These are phyloP conservation scores for Cathartes aura DNA, from an alignment of 2,113 vertebrate genomes.

Conservation along the genomic window DNA sequence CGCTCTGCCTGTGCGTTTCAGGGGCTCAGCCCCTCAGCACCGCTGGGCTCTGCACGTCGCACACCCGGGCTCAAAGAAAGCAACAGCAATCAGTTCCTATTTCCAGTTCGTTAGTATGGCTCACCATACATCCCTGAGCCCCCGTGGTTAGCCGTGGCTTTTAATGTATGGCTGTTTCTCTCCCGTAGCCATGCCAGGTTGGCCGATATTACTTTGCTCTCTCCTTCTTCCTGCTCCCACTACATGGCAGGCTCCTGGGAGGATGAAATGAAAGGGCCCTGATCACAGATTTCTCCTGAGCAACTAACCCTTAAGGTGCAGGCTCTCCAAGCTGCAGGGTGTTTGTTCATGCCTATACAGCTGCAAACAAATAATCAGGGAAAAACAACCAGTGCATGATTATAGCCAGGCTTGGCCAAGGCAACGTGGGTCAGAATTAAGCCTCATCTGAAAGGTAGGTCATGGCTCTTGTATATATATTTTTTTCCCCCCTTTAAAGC, in stretches of 20 bases:
- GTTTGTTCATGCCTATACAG: background rate
- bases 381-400: background rate
- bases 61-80: background rate
- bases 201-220: background rate
- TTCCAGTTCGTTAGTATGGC: background rate
- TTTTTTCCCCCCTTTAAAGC: background rate
- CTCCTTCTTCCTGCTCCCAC: background rate
- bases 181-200: background rate
- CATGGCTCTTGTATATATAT: background rate
- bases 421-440: background rate
- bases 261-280: background rate
- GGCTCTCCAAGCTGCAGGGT: background rate
- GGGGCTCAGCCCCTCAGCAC: background rate
- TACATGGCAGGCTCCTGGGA: background rate
- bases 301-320: background rate
- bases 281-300: background rate
- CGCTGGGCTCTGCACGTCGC: accelerated
- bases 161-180: background rate
- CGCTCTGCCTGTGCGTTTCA: accelerated
- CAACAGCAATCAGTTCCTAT: background rate
- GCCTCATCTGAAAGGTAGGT: background rate
- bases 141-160: accelerated
- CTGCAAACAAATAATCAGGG: background rate
- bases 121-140: background rate
- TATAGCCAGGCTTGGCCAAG: background rate